phyloP scores from a whole-genome alignment of 2,113 vertebrate species.

The Corapipo altera region DNA sequence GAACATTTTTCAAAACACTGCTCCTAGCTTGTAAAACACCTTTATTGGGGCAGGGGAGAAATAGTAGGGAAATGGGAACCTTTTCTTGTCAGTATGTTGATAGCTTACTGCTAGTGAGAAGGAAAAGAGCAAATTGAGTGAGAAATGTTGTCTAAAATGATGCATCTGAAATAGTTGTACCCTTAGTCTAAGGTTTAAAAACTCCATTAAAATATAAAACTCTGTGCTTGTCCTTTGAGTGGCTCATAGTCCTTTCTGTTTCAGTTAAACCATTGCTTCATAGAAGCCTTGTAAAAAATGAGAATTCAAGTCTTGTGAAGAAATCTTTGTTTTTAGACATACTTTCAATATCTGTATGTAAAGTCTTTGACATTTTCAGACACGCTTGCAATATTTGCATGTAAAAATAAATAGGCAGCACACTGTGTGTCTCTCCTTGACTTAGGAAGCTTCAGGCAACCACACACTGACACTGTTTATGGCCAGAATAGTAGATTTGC shows the following conservation, averaged over 20 bases:
- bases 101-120: neutral
- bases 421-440: neutral
- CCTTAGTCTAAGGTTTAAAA: neutral
- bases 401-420: neutral
- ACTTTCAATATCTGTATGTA: neutral
- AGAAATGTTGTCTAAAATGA: neutral
- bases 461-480: neutral
- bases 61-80: neutral
- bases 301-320: neutral
- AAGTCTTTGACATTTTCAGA: neutral
- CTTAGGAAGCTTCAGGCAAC: neutral
- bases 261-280: neutral
- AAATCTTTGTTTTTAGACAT: neutral
- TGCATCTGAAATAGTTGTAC: neutral
- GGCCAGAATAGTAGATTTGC: neutral
- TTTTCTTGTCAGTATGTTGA: neutral
- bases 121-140: rapidly evolving
- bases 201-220: neutral
- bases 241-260: neutral
- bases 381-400: neutral
- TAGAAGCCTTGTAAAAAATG: neutral
- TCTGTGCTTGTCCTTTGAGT: neutral
- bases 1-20: neutral
- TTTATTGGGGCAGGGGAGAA: neutral
- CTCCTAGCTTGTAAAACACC: neutral